Conservation (phyloP, 2,113 vertebrate genomes). For the Amazona vittata region DNA sequence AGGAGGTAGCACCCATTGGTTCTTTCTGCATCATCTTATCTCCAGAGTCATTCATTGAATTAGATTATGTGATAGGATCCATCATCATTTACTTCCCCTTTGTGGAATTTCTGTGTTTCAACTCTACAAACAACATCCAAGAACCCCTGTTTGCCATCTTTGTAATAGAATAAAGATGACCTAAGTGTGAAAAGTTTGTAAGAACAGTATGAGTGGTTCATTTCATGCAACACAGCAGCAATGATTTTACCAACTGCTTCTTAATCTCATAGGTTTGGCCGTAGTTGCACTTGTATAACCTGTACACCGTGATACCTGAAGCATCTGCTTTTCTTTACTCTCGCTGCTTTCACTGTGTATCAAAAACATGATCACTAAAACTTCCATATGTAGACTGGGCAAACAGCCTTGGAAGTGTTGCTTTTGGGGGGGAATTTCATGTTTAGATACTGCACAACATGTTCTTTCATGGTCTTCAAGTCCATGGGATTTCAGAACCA, state of each 20-base stretch:
- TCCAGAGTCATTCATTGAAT: not conserved
- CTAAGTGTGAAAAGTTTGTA: not conserved
- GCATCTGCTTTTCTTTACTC: not conserved
- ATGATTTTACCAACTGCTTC: not conserved
- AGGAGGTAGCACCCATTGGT: not conserved
- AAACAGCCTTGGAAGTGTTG: not conserved
- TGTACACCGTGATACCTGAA: not conserved
- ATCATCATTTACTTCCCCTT: not conserved
- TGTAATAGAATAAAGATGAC: not conserved
- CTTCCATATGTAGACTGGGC: not conserved
- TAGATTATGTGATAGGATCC: not conserved
- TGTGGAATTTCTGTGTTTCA: not conserved
- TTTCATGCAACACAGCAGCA: not conserved
- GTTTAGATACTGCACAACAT: not conserved
- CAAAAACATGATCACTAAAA: not conserved
- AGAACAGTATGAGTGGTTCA: not conserved
- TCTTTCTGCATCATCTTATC: not conserved
- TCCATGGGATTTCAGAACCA: not conserved
- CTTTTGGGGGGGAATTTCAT: not conserved
- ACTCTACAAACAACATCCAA: not conserved
- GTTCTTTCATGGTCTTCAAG: not conserved
- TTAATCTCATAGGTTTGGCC: not conserved
- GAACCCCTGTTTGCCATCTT: not conserved
- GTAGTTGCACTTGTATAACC: not conserved
- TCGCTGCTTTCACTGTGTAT: not conserved